Evolutionary conservation across 2,888 invertebrate species (phyloP).

Genomic region (Cantharis rufa): DNA sequence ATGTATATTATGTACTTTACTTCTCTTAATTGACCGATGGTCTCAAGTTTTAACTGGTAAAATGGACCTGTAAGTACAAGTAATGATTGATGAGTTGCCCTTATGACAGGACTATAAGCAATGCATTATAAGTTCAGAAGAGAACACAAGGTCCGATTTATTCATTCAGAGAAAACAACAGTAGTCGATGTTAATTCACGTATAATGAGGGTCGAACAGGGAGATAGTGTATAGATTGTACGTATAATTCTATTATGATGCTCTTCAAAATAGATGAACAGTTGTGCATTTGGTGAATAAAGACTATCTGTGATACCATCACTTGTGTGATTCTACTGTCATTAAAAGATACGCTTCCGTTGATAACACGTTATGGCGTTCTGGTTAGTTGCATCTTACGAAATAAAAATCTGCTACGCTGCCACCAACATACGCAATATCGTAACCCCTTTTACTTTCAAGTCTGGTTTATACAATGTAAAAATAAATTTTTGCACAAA

Average conservation of each 20-base stretch:
- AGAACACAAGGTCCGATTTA: slow-evolving; percentile 37
- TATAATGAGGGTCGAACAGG: slow-evolving; percentile 47
- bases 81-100: slow-evolving; percentile 46
- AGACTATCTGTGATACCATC: slow-evolving; percentile 28
- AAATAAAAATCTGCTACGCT: slow-evolving; percentile 10
- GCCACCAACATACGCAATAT: neutral
- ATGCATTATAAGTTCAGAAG: slow-evolving; percentile 41
- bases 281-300: slow-evolving; percentile 45
- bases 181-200: slow-evolving; percentile 41
- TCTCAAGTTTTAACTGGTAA: slow-evolving; percentile 44
- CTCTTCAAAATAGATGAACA: slow-evolving; percentile 46
- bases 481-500: neutral
- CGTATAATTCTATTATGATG: slow-evolving; percentile 45
- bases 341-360: slow-evolving; percentile 14
- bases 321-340: slow-evolving; percentile 26
- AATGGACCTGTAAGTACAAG: slow-evolving; percentile 37
- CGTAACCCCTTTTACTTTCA: neutral
- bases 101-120: slow-evolving; percentile 46
- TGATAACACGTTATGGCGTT: slow-evolving; percentile 24
- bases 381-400: slow-evolving; percentile 20
- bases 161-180: slow-evolving; percentile 36
- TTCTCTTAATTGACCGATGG: slow-evolving; percentile 45
- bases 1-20: neutral
- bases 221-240: slow-evolving; percentile 44
- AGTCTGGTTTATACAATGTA: neutral